A percentile compares a stretch with the other conserved stretches of the same genome.
These are phyloP conservation scores for Speoplatyrhinus poulsoni DNA, from an alignment of 2,113 vertebrate genomes.

Conservation along the genomic window DNA sequence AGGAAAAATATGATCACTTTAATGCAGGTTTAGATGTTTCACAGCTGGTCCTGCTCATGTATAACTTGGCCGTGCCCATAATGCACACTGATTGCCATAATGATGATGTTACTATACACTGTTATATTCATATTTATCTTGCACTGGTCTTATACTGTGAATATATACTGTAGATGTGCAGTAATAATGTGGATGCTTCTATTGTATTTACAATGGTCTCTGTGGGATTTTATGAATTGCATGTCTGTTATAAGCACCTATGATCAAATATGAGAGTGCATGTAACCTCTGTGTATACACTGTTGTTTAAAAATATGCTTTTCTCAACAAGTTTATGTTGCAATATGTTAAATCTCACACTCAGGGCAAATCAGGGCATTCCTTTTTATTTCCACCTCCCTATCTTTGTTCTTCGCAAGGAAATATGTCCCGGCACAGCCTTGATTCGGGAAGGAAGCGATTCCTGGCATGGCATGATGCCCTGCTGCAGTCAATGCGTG, in stretches of 20 bases:
- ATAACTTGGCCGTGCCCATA: conserved; percentile 4
- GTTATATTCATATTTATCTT: background rate
- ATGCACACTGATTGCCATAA: conserved; percentile 8
- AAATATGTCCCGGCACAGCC: conserved; percentile 12
- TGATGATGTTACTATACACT: too few species aligned
- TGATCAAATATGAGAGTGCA: too few species aligned
- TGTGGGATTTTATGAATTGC: conserved; percentile 1
- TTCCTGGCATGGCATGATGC: conserved; percentile 1
- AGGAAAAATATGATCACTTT: conserved; percentile 24
- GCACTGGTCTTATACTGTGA: conserved; percentile 1
- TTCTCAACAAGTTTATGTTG: too few species aligned
- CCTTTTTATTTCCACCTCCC: conserved; percentile 3
- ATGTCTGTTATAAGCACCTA: too few species aligned
- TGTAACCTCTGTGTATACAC: too few species aligned
- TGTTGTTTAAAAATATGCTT: too few species aligned
- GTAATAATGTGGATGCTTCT: background rate
- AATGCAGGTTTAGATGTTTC: conserved; percentile 19
- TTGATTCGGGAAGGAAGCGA: conserved; percentile 38
- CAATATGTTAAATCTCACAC: too few species aligned
- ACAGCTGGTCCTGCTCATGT: conserved; percentile 1
- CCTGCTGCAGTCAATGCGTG: conserved; percentile 8
- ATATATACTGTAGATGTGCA: background rate
- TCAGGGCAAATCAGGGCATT: too few species aligned
- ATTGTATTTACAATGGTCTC: background rate
- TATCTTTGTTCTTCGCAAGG: conserved; percentile 39